These are phyloP conservation scores for Elephantulus edwardii DNA, from an alignment of 2,113 vertebrate genomes.

Conservation along the genomic window DNA sequence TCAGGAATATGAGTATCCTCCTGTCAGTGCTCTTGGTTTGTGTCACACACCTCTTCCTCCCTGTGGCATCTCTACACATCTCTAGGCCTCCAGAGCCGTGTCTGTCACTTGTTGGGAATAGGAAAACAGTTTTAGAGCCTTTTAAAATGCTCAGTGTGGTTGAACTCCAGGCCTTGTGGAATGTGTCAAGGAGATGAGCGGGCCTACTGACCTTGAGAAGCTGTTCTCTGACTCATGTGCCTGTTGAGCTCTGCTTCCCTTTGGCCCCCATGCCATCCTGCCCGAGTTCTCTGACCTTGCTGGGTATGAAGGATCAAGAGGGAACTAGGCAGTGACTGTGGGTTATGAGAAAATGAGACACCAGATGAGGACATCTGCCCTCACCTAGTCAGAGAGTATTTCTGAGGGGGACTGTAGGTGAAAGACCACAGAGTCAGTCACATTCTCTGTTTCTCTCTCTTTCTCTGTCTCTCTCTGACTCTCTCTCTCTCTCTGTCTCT, in stretches of 20 bases:
- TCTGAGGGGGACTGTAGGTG: background rate
- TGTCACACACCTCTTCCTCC: background rate
- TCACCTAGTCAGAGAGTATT: background rate
- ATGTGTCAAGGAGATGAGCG: background rate
- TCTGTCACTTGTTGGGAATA: background rate
- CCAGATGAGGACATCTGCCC: background rate
- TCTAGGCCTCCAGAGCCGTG: background rate
- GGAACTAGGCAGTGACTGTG: background rate
- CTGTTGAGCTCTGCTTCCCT: background rate
- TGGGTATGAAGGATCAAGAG: background rate
- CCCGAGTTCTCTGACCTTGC: background rate
- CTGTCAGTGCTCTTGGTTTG: background rate
- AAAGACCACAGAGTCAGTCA: background rate
- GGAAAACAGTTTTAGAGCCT: background rate
- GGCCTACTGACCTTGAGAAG: background rate
- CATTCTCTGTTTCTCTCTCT: no score
- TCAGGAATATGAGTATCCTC: background rate
- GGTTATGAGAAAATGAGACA: background rate
- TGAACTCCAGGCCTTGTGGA: background rate
- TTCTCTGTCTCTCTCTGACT: no score
- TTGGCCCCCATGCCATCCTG: no score
- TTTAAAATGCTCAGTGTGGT: background rate
- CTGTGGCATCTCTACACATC: background rate
- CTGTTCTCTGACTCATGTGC: background rate
- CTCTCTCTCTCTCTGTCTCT: no score